These are phyloP conservation scores for Bicyclus anynana DNA, from an alignment of 1,140 invertebrate genomes.

Conservation along the genomic window DNA sequence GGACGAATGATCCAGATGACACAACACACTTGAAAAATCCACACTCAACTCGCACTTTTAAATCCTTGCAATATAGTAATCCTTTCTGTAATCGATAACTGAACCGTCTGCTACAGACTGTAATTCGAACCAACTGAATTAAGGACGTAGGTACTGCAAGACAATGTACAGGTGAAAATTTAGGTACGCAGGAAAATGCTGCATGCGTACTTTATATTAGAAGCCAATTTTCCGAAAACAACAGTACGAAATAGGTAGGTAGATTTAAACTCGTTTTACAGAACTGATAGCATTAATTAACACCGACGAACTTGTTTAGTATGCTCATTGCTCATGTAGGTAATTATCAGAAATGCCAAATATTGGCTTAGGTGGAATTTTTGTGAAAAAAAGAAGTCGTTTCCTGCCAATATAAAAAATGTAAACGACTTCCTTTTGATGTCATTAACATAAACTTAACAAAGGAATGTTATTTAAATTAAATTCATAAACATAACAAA, in stretches of 20 bases:
- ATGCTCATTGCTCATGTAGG: slow-evolving; percentile 10
- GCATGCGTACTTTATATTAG: slow-evolving; percentile 22
- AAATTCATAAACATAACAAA: too few relatives aligned
- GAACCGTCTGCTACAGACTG: slow-evolving; percentile 37
- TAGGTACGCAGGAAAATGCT: slow-evolving; percentile 11
- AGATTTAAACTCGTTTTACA: slow-evolving; percentile 52
- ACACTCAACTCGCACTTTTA: too few relatives aligned
- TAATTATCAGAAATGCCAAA: slow-evolving; percentile 4
- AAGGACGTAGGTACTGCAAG: slow-evolving; percentile 51
- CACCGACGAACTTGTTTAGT: slow-evolving; percentile 22
- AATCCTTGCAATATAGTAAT: slow-evolving; percentile 6
- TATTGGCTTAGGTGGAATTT: not conserved
- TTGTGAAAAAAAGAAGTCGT: not conserved
- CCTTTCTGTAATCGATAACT: slow-evolving; percentile 22
- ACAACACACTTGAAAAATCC: not conserved
- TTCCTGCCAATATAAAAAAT: not conserved
- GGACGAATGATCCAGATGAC: not conserved
- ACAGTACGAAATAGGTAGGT: slow-evolving; percentile 34
- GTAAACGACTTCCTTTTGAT: not conserved
- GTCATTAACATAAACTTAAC: not conserved
- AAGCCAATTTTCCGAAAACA: slow-evolving; percentile 33
- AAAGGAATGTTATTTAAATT: too few relatives aligned
- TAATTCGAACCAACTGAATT: slow-evolving; percentile 52
- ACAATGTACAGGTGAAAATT: slow-evolving; percentile 4
- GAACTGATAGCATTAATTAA: slow-evolving; percentile 59